Conservation (phyloP, 2,113 vertebrate species). For the Sinocyclocheilus rhinocerous region DNA sequence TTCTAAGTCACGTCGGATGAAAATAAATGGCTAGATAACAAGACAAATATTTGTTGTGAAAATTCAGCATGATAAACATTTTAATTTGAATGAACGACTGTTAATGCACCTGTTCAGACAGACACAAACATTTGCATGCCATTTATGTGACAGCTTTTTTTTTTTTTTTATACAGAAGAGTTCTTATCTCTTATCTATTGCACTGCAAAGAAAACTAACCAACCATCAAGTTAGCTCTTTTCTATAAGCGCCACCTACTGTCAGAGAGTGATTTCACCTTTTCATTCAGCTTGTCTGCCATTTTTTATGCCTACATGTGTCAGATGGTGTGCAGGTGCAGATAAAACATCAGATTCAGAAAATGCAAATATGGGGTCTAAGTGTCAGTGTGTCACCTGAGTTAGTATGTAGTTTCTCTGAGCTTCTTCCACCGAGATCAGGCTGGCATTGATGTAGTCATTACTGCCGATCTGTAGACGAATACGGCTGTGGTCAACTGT, state of each 20-base stretch:
- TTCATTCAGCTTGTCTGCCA: neutral
- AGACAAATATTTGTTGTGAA: no score
- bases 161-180: neutral
- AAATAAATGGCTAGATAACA: no score
- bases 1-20: neutral
- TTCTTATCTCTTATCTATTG: neutral
- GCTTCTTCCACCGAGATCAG: conserved; percentile 94
- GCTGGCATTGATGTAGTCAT: conserved; percentile 98
- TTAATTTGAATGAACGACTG: no score
- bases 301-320: neutral
- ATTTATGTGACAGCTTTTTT: neutral
- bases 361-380: neutral
- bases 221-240: neutral
- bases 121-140: neutral
- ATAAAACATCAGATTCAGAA: neutral
- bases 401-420: conserved; percentile 95
- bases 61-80: no score
- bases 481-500: conserved; percentile 99
- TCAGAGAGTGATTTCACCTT: neutral
- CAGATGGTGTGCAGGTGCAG: neutral
- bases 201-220: neutral
- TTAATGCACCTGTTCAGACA: neutral
- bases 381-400: conserved; percentile 81
- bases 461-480: conserved; percentile 87
- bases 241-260: neutral